Evolutionary conservation across 2,888 invertebrate genomes (phyloP).

Genomic region (Cephus nigrinus): DNA sequence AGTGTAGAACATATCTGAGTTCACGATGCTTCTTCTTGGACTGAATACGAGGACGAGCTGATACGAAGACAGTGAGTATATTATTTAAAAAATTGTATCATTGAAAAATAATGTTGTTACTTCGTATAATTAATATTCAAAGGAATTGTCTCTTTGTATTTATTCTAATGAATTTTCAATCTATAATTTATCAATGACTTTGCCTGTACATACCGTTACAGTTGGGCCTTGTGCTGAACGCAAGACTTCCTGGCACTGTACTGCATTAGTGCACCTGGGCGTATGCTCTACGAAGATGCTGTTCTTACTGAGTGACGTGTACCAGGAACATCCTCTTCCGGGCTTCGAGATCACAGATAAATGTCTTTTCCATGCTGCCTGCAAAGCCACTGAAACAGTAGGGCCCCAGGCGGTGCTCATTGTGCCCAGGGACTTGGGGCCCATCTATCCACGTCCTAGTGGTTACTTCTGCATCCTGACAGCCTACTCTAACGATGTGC

Average conservation of each 20-base stretch:
- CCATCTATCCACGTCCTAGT: slow-evolving; percentile 51
- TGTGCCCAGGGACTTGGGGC: slow-evolving; percentile 19
- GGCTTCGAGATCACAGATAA: neutral
- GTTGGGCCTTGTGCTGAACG: neutral
- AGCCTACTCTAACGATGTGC: slow-evolving; percentile 45
- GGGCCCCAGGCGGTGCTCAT: neutral
- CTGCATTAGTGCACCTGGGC: neutral
- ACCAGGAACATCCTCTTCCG: neutral
- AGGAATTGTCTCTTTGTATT: neutral
- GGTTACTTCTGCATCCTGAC: slow-evolving; percentile 43
- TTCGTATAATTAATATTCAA: neutral
- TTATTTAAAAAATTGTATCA: neutral
- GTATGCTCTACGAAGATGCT: neutral
- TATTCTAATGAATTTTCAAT: neutral
- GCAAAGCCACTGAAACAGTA: neutral
- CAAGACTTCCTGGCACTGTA: neutral
- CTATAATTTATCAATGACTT: neutral
- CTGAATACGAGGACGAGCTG: neutral
- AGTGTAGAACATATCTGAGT: neutral
- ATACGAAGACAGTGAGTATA: neutral
- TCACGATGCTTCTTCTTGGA: neutral
- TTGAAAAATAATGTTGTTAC: neutral
- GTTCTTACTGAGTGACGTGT: neutral
- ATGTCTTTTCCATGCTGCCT: neutral
- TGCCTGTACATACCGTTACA: neutral